Conservation (phyloP, 2,113 vertebrate genomes). For the Colistium nudipinnis region DNA sequence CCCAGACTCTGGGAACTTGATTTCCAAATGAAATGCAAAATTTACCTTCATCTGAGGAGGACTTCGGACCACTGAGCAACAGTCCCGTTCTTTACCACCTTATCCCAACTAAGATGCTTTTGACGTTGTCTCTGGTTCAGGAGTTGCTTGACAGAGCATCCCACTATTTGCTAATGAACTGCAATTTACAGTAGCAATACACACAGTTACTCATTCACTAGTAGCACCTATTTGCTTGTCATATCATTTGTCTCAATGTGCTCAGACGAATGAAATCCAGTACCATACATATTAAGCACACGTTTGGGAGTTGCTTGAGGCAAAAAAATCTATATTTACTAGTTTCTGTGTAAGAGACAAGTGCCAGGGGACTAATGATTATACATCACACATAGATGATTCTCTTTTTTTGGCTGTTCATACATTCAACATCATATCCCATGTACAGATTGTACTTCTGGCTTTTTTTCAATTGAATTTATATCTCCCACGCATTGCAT, state of each 20-base stretch:
- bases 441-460: conserved; percentile 40
- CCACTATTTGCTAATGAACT: neutral
- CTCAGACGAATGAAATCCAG: conserved; percentile 27
- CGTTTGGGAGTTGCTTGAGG: conserved; percentile 51
- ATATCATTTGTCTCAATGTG: conserved; percentile 20
- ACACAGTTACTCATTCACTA: neutral
- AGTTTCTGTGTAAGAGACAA: conserved; percentile 39
- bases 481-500: conserved; percentile 61
- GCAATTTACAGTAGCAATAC: neutral
- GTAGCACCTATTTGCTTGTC: neutral
- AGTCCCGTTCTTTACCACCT: too few relatives aligned
- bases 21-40: too few relatives aligned
- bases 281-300: conserved; percentile 36
- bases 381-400: conserved; percentile 50
- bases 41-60: too few relatives aligned
- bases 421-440: conserved; percentile 40
- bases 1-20: too few relatives aligned
- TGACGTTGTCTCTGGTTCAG: too few relatives aligned
- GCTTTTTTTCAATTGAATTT: conserved; percentile 54
- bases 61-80: too few relatives aligned
- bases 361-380: conserved; percentile 23
- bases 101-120: too few relatives aligned
- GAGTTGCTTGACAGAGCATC: neutral
- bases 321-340: conserved; percentile 62
- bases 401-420: conserved; percentile 60